A percentile compares a stretch with the other conserved stretches of the same genome.
phyloP scores from a whole-genome alignment of 2,113 vertebrate species.

The Cepphus grylle region DNA sequence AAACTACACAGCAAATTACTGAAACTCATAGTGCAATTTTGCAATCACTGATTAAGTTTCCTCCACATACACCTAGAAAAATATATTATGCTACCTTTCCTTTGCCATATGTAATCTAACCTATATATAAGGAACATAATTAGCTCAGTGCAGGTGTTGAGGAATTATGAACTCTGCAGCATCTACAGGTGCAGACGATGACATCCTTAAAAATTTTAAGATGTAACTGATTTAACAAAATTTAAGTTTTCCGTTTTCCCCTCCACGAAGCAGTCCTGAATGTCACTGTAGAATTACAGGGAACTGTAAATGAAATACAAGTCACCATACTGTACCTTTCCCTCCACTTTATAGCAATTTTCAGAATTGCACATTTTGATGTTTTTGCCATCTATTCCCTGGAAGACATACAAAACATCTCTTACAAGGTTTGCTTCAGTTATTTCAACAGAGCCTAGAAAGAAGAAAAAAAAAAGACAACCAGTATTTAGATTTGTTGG shows the following conservation, averaged over 20 bases:
- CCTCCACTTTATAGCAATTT: conserved; percentile 92
- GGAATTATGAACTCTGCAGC: not conserved
- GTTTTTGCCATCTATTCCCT: conserved; percentile 96
- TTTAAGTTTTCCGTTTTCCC: not conserved
- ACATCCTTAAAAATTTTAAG: not conserved
- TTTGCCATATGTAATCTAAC: not conserved
- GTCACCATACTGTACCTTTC: conserved; percentile 79
- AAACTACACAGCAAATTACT: not conserved
- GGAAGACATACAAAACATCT: conserved; percentile 97
- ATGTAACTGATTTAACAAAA: not conserved
- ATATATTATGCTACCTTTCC: not conserved
- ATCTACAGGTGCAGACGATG: not conserved
- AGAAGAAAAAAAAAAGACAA: not conserved
- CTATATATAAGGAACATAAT: not conserved
- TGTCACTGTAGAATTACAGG: not conserved
- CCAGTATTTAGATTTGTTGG: not conserved
- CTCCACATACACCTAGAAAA: not conserved
- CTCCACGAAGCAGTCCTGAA: not conserved
- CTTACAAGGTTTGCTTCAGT: conserved; percentile 88
- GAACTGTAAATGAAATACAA: not conserved
- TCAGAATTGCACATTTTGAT: conserved; percentile 92
- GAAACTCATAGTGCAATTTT: not conserved
- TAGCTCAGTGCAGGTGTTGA: not conserved
- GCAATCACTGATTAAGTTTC: not conserved
- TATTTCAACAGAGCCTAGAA: conserved; percentile 80